These are phyloP conservation scores for Palloptera scutellata DNA, from an alignment of 2,888 invertebrate genomes.

Conservation along the genomic window DNA sequence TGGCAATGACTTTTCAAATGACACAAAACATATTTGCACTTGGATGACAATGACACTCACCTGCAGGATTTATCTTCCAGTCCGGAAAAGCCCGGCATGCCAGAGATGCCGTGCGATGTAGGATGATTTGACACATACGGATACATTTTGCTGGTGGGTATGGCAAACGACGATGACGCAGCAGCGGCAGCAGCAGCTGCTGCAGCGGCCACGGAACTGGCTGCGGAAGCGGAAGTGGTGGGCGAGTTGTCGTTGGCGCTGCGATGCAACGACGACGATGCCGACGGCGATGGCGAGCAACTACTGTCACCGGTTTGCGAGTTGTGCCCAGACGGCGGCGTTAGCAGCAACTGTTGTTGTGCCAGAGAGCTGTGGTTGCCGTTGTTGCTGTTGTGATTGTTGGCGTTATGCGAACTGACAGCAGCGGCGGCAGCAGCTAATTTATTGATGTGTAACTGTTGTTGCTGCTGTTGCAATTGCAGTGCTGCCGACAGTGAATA, in stretches of 20 bases:
- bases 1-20: no score
- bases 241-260: conserved; percentile 62
- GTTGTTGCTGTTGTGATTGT: conserved; percentile 30
- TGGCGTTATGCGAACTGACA: conserved; percentile 49
- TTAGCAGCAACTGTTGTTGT: conserved; percentile 53
- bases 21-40: no score
- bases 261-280: conserved; percentile 51
- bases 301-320: conserved; percentile 58
- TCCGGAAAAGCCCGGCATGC: conserved; percentile 68
- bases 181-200: conserved; percentile 59
- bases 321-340: conserved; percentile 57
- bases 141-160: conserved; percentile 85
- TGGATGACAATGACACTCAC: conserved; percentile 46
- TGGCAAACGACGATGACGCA: conserved; percentile 63
- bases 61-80: conserved; percentile 65
- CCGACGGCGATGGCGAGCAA: conserved; percentile 57
- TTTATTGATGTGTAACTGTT: conserved; percentile 59
- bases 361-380: conserved; percentile 32
- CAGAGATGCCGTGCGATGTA: conserved; percentile 80
- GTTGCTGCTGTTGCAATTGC: conserved; percentile 54
- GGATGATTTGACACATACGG: conserved; percentile 84
- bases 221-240: conserved; percentile 64
- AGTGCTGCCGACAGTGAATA: conserved; percentile 64
- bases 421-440: conserved; percentile 58
- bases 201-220: conserved; percentile 68